Evolutionary conservation across 30 jellyfish, hydroid and myxozoan species (phyloP).

Genomic region (Nemopilema nomurai): DNA sequence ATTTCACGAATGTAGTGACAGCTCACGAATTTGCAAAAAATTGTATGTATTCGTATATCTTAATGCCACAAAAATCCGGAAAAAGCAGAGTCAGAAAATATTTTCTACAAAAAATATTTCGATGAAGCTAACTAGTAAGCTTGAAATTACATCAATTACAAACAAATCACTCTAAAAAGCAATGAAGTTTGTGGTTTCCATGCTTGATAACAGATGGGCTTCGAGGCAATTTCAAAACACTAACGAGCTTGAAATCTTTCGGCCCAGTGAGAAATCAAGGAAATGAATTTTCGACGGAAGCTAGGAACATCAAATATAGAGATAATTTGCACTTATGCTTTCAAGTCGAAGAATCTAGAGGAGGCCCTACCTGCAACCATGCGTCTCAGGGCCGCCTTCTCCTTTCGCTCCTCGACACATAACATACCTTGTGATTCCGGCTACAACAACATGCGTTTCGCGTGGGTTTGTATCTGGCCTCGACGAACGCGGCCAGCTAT

Average conservation of each 20-base stretch:
- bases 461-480: not conserved
- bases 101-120: not conserved
- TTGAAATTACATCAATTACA: too few relatives aligned
- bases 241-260: not conserved
- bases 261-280: not conserved
- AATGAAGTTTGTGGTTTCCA: not conserved
- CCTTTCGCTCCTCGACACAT: slow-evolving; percentile 33
- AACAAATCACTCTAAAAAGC: not conserved
- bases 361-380: slow-evolving; percentile 44
- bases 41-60: not conserved
- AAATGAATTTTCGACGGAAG: not conserved
- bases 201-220: not conserved
- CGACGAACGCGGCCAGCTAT: not conserved
- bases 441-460: not conserved
- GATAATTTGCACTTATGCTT: too few relatives aligned
- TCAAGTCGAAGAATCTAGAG: not conserved
- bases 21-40: not conserved
- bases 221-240: not conserved
- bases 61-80: not conserved
- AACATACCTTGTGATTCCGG: not conserved
- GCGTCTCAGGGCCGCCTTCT: slow-evolving; percentile 30
- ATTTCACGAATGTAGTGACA: too few relatives aligned
- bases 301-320: not conserved
- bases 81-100: not conserved
- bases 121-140: not conserved